phyloP scores from a whole-genome alignment of 2,113 vertebrate genomes.

The Tautogolabrus adspersus region DNA sequence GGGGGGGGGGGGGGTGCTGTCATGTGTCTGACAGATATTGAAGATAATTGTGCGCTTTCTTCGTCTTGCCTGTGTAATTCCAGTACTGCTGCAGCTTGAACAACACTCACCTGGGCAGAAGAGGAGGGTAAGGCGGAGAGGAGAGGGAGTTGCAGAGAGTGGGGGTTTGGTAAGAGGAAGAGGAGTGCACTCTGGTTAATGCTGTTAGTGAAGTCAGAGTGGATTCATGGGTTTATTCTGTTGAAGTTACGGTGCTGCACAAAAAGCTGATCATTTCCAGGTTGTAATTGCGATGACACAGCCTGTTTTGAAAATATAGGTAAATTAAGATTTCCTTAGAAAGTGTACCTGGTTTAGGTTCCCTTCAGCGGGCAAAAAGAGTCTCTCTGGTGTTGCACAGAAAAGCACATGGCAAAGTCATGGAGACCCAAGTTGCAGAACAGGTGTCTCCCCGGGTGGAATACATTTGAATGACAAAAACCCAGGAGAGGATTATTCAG shows the following conservation, averaged over 20 bases:
- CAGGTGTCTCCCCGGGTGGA: conserved; percentile 75
- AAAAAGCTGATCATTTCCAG: conserved; percentile 32
- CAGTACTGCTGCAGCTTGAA: conserved; percentile 70
- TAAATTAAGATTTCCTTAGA: conserved; percentile 28
- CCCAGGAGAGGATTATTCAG: conserved; percentile 77
- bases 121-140: conserved; percentile 63
- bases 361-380: conserved; percentile 4
- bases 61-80: conserved; percentile 83
- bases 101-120: conserved; percentile 82
- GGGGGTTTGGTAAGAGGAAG: conserved; percentile 55
- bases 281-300: conserved; percentile 10
- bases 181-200: conserved; percentile 45
- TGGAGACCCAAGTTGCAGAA: conserved; percentile 62
- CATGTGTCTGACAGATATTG: conserved; percentile 87
- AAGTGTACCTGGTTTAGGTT: conserved; percentile 28
- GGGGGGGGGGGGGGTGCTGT: conserved; percentile 73
- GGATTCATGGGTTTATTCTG: conserved; percentile 41
- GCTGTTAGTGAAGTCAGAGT: conserved; percentile 53
- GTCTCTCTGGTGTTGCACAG: conserved; percentile 19
- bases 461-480: conserved; percentile 82
- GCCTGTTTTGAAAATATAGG: neutral
- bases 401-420: conserved; percentile 45
- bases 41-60: conserved; percentile 87
- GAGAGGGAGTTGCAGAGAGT: conserved; percentile 52
- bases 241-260: conserved; percentile 25